Conservation (phyloP, 2,888 invertebrate genomes). For the Nephrotoma guestfalica region DNA sequence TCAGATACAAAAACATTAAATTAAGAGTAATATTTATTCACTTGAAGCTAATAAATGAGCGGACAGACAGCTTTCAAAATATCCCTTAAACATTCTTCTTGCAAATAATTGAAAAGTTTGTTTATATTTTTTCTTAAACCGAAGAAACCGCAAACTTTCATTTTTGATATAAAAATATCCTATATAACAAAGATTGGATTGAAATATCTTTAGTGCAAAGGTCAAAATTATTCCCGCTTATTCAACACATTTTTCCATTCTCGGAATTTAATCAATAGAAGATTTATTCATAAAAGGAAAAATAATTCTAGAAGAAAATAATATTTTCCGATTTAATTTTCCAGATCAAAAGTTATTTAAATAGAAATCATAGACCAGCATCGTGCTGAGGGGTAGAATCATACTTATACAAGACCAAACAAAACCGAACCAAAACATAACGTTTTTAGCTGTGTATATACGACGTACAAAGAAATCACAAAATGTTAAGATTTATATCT, state of each 20-base stretch:
- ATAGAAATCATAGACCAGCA: background rate
- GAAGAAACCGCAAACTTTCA: background rate
- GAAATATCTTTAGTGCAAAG: background rate
- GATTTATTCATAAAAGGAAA: background rate
- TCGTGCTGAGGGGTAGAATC: background rate
- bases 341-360: background rate
- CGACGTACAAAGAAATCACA: background rate
- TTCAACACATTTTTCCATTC: background rate
- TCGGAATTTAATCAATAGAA: background rate
- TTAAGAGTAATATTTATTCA: background rate
- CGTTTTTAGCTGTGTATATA: no score
- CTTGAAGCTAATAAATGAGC: background rate
- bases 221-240: background rate
- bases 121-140: background rate
- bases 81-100: background rate
- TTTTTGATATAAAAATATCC: background rate
- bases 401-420: background rate
- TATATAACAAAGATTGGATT: background rate
- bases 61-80: background rate
- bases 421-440: background rate
- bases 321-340: background rate
- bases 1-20: no score
- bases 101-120: background rate
- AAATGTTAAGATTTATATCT: background rate
- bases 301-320: background rate